Evolutionary conservation across 1,140 invertebrate genomes (phyloP).

Genomic region (Neodiprion lecontei): DNA sequence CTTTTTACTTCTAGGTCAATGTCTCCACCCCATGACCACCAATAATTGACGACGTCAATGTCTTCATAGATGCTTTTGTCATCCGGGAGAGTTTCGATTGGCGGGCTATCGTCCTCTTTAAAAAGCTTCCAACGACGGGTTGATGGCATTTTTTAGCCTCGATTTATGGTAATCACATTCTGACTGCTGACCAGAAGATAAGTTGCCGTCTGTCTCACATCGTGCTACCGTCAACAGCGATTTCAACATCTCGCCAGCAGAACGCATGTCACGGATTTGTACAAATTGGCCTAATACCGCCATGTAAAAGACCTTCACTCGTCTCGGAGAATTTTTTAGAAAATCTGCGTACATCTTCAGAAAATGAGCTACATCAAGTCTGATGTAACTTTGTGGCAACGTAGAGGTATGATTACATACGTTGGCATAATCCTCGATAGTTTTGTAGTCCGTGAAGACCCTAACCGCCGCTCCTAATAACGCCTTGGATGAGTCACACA

Average conservation of each 20-base stretch:
- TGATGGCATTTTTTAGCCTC: too few species aligned
- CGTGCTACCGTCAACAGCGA: conserved; percentile 10
- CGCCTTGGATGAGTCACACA: too few species aligned
- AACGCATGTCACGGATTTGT: too few species aligned
- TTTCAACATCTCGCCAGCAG: too few species aligned
- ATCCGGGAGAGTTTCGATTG: neutral
- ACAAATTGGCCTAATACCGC: too few species aligned
- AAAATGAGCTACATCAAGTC: conserved; percentile 32
- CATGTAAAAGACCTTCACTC: too few species aligned
- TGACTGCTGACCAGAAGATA: neutral
- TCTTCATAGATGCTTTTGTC: neutral
- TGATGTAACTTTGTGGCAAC: conserved; percentile 23
- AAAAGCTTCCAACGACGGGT: too few species aligned
- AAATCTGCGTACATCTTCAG: conserved; percentile 24
- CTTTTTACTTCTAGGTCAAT: neutral
- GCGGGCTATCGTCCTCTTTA: too few species aligned
- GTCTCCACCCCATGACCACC: neutral
- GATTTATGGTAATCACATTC: conserved; percentile 5
- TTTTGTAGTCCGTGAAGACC: neutral
- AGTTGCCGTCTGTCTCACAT: conserved; percentile 7
- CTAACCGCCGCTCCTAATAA: too few species aligned
- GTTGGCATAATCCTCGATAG: conserved; percentile 29
- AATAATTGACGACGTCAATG: conserved; percentile 8
- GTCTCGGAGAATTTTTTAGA: neutral
- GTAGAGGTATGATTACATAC: conserved; percentile 8